phyloP scores from a whole-genome alignment of 2,113 vertebrate genomes.

The Micronisus gabar region DNA sequence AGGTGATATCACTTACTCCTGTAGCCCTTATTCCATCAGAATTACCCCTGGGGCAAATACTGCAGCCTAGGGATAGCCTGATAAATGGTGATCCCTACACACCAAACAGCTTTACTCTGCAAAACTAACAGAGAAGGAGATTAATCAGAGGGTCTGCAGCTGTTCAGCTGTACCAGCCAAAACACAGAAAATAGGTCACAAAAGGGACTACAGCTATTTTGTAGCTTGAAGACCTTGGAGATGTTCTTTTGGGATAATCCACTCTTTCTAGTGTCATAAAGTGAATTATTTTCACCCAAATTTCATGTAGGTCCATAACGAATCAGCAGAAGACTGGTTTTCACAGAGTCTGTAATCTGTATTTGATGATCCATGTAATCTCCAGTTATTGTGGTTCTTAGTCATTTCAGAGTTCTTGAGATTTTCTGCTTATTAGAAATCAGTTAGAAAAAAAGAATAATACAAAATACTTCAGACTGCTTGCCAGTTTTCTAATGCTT shows the following conservation, averaged over 20 bases:
- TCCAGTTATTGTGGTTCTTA: background rate
- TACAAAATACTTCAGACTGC: background rate
- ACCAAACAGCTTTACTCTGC: background rate
- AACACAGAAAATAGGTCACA: background rate
- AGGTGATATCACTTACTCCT: background rate
- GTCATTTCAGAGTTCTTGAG: background rate
- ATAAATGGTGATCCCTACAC: background rate
- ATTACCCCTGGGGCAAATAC: background rate
- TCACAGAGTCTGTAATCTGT: background rate
- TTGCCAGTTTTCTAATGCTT: background rate
- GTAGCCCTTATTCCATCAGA: background rate
- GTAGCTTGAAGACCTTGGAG: background rate
- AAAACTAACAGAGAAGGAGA: background rate
- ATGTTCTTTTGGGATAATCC: background rate
- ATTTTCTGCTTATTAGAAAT: background rate
- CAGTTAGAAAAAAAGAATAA: background rate
- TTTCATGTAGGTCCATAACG: background rate
- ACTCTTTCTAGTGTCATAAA: background rate
- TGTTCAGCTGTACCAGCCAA: background rate
- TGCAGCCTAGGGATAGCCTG: background rate
- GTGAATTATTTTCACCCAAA: background rate
- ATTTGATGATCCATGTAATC: background rate
- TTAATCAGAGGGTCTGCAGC: background rate
- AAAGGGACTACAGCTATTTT: background rate
- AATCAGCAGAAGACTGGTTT: background rate